A percentile compares a stretch with the other conserved stretches of the same genome.
These are phyloP conservation scores for Oligia strigilis DNA, from an alignment of 2,888 invertebrate species.

Conservation along the genomic window DNA sequence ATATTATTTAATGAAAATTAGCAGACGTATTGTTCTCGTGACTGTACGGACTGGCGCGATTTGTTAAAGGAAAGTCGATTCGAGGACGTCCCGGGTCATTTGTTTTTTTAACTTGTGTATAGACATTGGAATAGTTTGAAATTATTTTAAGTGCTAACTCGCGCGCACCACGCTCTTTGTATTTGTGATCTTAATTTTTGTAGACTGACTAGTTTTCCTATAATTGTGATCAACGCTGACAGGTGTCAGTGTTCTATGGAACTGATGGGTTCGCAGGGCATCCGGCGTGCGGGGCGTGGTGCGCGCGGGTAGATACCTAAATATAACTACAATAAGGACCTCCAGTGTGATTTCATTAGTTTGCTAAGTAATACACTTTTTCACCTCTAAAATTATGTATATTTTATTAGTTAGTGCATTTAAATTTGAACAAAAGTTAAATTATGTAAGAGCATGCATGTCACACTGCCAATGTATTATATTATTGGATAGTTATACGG, in stretches of 20 bases:
- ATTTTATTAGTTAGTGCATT: constrained; percentile 83
- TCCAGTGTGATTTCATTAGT: constrained; percentile 76
- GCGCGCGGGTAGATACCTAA: constrained; percentile 67
- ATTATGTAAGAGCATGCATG: constrained; percentile 80
- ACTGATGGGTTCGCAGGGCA: constrained; percentile 49
- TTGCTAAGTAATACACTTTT: constrained; percentile 76
- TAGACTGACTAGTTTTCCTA: constrained; percentile 69
- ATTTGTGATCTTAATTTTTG: constrained; percentile 68
- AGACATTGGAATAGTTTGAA: constrained; percentile 83
- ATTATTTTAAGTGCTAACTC: constrained; percentile 79
- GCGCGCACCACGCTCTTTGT: constrained; percentile 69
- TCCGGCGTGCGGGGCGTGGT: constrained; percentile 47
- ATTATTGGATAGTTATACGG: constrained; percentile 76
- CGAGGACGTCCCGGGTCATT: constrained; percentile 80
- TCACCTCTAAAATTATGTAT: constrained; percentile 77
- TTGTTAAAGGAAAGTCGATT: constrained; percentile 53
- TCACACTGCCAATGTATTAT: constrained; percentile 84
- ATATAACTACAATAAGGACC: constrained; percentile 76
- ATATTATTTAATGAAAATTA: constrained; percentile 64
- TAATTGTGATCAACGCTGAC: constrained; percentile 65
- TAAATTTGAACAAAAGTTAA: constrained; percentile 83
- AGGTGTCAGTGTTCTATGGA: constrained; percentile 50
- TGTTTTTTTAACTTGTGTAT: constrained; percentile 84
- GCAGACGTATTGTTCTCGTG: constrained; percentile 30
- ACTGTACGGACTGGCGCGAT: constrained; percentile 22